Base-by-base conservation (phyloP, 2,888 invertebrate species). In the Callimorpha dominula region DNA sequence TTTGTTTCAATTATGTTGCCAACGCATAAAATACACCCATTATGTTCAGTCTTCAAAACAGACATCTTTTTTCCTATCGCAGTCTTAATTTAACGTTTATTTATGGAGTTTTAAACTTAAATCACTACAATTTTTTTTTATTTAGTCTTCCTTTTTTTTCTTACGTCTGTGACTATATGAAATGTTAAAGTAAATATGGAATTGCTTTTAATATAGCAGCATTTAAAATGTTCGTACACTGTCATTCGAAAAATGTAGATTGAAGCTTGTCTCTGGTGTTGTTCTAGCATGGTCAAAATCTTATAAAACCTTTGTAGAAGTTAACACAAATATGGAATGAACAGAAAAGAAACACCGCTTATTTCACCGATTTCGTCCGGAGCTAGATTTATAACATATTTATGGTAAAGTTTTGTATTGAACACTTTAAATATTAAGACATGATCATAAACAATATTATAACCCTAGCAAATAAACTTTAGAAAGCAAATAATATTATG, bases 21-120 rank as follows among this genome's bases (percentile, higher is more conserved):
- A 87, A 87, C 87, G 85, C 85, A 86, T 86, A 84, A 79, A 81
- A 83, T 81, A 81, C 72, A 72, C 72, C 75, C 77, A 81, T 82
- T 80, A 82, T 76, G 74, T 75, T 73, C 62, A 76, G 69, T 72
- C 68, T 77, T 68, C 73, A 66, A 70, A 80, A 57, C 68, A 66
- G 72, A 67, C 70, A 68, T 76, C 15, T 84, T 78, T 77, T 40
- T 71, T 63, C 66, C 54, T 49, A 68, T 68, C 8, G 20, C 3
- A n/a, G 7, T 65, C 31, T 40, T 65, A 65, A 50, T 43, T 57
- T 54, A 31, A 68, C 57, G 12, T 68, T 68, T 57, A 68, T 57
- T 43, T 68, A 68, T n/a, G 20, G 11, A 4, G 1, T 14, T 52
- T 43, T 8, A 5, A 40, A 9, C 11, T 65, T 15, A 15, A 50